Base-by-base conservation (phyloP, 1,140 invertebrate species). In the Caenorhabditis briggsae region DNA sequence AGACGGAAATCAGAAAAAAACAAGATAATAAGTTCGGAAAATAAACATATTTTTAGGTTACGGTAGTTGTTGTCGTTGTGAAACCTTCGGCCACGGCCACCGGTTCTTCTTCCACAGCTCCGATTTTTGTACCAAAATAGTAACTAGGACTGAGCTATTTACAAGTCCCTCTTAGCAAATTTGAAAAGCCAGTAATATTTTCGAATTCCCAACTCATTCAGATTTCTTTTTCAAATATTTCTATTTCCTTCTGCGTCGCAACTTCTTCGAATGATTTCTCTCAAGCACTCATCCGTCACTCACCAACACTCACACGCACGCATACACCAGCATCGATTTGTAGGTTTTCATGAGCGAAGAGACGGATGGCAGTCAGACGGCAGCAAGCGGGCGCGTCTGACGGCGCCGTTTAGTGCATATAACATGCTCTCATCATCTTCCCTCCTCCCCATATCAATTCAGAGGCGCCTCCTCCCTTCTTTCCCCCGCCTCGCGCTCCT, bases 371-470 rank as follows among this genome's bases (percentile, higher is more conserved):
- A 50, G 70, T 50, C 7, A 25, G 70, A 78, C 70, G 70, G 70
- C 70, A 78, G 46, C n/a, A 11, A 50, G 70, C 43, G 70, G 70
- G 46, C 46, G 70, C 43, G 70, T 50, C 70, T 78, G 46, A 78
- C 70, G 70, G 70, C 70, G 70, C 70, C 70, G 70, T 78, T 78
- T 78, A 78, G 70, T 78, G 70, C 70, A 78, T 50, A 78, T 78
- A 78, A 78, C 70, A 78, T 78, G 70, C 43, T 78, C 33, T 78
- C 70, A 78, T 78, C 70, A 78, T 78, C 48, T 78, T 78, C 61
- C 33, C 12, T 65, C 20, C 20, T 59, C 64, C n/a, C 70, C 70
- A 78, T 78, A 78, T 78, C 70, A 78, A 78, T 50, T 50, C 46
- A 78, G 33, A 33, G 61, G 61, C 50, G 50, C 50, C 50, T 53